These are phyloP conservation scores for Digitonthophagus gazella DNA, from an alignment of 2,888 invertebrate genomes.

Conservation along the genomic window DNA sequence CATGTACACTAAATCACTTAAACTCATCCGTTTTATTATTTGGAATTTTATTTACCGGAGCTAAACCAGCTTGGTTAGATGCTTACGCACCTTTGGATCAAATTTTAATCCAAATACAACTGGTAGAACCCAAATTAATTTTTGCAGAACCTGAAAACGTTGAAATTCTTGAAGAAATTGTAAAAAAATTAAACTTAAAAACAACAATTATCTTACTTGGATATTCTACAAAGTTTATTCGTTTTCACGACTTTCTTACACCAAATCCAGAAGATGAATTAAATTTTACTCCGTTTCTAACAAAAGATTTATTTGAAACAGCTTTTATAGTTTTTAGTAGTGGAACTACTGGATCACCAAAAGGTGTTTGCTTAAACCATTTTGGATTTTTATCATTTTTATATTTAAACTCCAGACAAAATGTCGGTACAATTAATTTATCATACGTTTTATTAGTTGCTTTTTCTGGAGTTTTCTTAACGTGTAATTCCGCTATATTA, in stretches of 20 bases:
- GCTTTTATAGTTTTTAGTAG: conserved; percentile 36
- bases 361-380: conserved; percentile 37
- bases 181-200: conserved; percentile 5
- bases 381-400: conserved; percentile 2
- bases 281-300: conserved; percentile 28
- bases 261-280: conserved; percentile 24
- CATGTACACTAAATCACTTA: conserved; percentile 53
- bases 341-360: conserved; percentile 37
- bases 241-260: conserved; percentile 19
- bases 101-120: conserved; percentile 33
- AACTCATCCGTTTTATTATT: conserved; percentile 52
- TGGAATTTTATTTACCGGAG: conserved; percentile 52
- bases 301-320: conserved; percentile 27
- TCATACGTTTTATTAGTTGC: neutral
- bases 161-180: conserved; percentile 22
- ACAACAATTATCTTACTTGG: conserved; percentile 30
- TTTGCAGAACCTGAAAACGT: conserved; percentile 26
- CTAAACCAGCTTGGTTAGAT: conserved; percentile 39
- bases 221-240: neutral
- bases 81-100: conserved; percentile 35
- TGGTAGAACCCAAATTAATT: conserved; percentile 34
- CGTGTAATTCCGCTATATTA: neutral
- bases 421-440: neutral
- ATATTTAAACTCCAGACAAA: neutral
- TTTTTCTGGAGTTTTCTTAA: neutral